Base-by-base conservation (phyloP, 2,797 vertebrate species). In the Brachyalestes nurse region DNA sequence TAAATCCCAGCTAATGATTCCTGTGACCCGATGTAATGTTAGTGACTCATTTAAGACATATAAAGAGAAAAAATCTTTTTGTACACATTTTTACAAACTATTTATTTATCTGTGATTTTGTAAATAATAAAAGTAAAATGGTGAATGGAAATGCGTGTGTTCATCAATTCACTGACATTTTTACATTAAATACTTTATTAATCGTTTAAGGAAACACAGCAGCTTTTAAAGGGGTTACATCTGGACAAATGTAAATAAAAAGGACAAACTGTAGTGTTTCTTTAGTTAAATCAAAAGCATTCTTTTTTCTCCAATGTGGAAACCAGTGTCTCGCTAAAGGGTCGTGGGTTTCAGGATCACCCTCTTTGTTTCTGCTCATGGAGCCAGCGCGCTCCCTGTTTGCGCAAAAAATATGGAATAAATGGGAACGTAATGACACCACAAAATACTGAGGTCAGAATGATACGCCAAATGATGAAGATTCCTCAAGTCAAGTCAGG, bases 91-190 rank as follows among this genome's bases (percentile, higher is more conserved):
- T 94, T 94, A 95, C 93, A 95, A 91, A 94, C 93, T 93, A 95
- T 95, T 95, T 95, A 95, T 95, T 93, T 93, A 95, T 95, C 91
- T 94, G 93, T 93, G 93, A 93, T 95, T 95, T 95, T 95, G 91
- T 94, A 95, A 90, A 88, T 94, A 94, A 94, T 90, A 90, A 91
- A 86, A 82, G 66, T 83, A 61, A 88, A 88, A 87, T 38, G 55
- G 74, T 79, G 55, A 85, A 81, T 55, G 72, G 70, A 83, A 80
- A 80, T 64, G 51, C 64, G 49, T 23, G 78, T 75, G 73, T 38
- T 76, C 42, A 51, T 19, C 57, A 0, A 69, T 42, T 17, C 69
- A 53, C 67, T 28, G 16, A 49, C 51, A 79, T 86, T 80, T 88
- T 91, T 83, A 92, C 91, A 93, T 87, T 86, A 83, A 84, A 93